Evolutionary conservation across 2,888 invertebrate genomes (phyloP), one percentile per base, ranked within the genome.

Genomic region (Lepas anatifera): DNA sequence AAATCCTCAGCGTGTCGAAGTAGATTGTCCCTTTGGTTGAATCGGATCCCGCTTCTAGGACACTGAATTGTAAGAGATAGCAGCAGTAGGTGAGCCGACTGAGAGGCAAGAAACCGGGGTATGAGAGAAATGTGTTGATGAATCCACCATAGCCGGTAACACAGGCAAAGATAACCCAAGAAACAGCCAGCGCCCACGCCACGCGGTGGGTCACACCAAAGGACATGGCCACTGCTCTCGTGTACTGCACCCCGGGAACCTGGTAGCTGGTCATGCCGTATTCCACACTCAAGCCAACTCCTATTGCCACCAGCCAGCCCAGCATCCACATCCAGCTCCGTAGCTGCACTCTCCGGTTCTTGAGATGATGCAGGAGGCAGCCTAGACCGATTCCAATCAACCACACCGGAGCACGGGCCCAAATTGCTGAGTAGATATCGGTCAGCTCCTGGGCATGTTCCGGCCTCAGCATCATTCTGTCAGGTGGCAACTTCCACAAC

Each of bases 111-210:
- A 87, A 88, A 66, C 85, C 83, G 74, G 80, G 83, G 84, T 85
- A 85, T 13, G 85, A 83, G 68, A 86, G 83, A 52, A 86, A 72
- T 72, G 78, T 78, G 22, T 84, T 84, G 4, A 87, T 72, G 74
- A 80, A 79, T 75, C 86, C 86, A 78, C 86, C 86, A 78, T 87
- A 86, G 67, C 87, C 85, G 22, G 87, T 87, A 79, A 87, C 87
- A 75, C 87, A 87, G 0, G 86, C 85, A 69, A 88, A 79, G n/a
- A 89, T 86, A 72, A 91, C 86, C 89, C 89, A 89, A 4, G 86
- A 86, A 66, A 86, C 84, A 0, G 85, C 84, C 6, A 87, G 80
- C 74, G 86, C 85, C 89, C 89, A 89, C 0, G 86, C 85, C 8
- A 87, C 79, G 75, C 86, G 84, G 76, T 88, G 87, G 10, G 88